phyloP scores from a whole-genome alignment of 1,140 invertebrate genomes.

The Drosophila kurseongensis region DNA sequence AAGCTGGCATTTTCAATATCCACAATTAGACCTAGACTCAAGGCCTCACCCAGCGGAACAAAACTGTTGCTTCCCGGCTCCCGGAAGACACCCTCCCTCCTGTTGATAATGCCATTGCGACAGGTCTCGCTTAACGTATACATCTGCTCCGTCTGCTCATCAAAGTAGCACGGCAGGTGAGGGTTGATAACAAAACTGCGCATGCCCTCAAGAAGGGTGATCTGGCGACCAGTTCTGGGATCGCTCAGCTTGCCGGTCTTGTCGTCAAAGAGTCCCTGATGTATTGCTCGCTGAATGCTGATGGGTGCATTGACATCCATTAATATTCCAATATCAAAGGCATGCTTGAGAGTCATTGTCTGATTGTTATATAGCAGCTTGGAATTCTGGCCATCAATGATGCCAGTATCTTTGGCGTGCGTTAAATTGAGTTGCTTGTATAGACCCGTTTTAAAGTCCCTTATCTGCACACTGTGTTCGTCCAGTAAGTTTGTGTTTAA shows the following conservation, averaged over 20 bases:
- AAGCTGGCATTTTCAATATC: slow-evolving; percentile 94
- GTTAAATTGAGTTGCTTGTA: slow-evolving; percentile 90
- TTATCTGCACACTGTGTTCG: slow-evolving; percentile 92
- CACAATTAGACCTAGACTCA: slow-evolving; percentile 91
- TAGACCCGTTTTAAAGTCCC: slow-evolving; percentile 91
- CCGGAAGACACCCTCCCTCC: slow-evolving; percentile 91
- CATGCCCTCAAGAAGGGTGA: slow-evolving; percentile 94
- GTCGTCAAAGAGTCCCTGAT: slow-evolving; percentile 94
- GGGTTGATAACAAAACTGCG: slow-evolving; percentile 92
- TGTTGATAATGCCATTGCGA: slow-evolving; percentile 92
- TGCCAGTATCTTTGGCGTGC: slow-evolving; percentile 90
- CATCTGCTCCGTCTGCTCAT: slow-evolving; percentile 89
- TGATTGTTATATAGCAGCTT: slow-evolving; percentile 88
- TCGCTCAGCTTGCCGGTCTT: slow-evolving; percentile 92
- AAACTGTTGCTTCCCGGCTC: slow-evolving; percentile 88
- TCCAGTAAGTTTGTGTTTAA: slow-evolving; percentile 91
- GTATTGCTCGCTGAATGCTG: slow-evolving; percentile 94
- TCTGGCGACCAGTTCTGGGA: slow-evolving; percentile 89
- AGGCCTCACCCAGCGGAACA: slow-evolving; percentile 89
- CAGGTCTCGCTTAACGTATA: slow-evolving; percentile 92
- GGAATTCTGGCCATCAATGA: slow-evolving; percentile 90
- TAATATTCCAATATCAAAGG: slow-evolving; percentile 92
- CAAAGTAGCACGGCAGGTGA: slow-evolving; percentile 91
- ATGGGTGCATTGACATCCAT: slow-evolving; percentile 92
- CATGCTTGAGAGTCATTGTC: slow-evolving; percentile 91